Evolutionary conservation across 2,888 invertebrate genomes (phyloP).

Genomic region (Ochropleura leucogaster): DNA sequence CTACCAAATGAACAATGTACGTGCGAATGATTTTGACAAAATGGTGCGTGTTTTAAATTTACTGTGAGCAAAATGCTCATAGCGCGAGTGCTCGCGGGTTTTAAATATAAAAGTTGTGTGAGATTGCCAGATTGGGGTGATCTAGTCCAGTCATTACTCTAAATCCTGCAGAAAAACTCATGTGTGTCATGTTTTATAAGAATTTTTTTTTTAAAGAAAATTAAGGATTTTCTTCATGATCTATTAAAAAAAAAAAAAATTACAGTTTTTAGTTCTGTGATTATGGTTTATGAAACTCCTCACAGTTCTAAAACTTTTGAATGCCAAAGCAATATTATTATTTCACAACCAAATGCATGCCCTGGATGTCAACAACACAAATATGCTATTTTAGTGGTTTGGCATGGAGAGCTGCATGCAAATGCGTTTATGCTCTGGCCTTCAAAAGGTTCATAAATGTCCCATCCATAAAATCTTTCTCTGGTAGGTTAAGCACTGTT

Average conservation of each 20-base stretch:
- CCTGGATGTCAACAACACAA: no score
- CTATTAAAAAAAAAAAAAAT: background rate
- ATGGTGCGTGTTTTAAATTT: no score
- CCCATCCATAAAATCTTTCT: background rate
- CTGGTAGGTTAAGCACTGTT: background rate
- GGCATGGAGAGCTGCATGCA: no score
- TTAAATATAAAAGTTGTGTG: background rate
- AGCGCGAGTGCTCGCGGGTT: no score
- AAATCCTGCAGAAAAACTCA: background rate
- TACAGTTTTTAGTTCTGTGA: background rate
- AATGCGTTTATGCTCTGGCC: no score
- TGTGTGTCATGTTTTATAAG: background rate
- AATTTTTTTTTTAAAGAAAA: background rate
- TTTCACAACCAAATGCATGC: no score
- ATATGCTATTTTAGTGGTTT: no score
- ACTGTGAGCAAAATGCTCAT: no score
- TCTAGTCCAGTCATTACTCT: background rate
- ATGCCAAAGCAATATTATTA: no score
- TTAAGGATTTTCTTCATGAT: background rate
- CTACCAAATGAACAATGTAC: no score
- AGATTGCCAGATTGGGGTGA: background rate
- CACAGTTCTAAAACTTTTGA: background rate
- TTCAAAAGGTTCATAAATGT: background rate
- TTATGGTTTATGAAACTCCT: background rate
- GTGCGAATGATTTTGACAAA: no score